Conservation (phyloP, 35 echinoderm and acorn worm species). For the Heliocidaris erythrogramma region DNA sequence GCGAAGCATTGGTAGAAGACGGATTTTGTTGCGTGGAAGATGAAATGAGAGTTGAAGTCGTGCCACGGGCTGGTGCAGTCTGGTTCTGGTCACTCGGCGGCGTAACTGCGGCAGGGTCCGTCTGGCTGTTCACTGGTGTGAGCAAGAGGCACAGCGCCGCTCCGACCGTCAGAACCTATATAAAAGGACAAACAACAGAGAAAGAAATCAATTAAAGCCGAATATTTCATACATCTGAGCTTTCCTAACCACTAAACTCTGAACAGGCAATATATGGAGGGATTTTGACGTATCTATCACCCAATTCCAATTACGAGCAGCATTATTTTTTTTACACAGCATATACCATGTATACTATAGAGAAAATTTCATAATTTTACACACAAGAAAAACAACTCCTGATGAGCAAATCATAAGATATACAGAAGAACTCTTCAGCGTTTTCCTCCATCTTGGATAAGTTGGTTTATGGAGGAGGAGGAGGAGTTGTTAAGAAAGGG, state of each 20-base stretch:
- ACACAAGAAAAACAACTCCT: too few species aligned
- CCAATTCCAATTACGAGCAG: neutral
- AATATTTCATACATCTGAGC: neutral
- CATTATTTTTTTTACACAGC: neutral
- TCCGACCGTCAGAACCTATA: neutral
- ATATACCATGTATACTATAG: too few species aligned
- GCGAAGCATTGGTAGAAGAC: conserved; percentile 35
- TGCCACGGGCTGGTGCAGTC: neutral
- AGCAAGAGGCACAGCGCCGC: neutral
- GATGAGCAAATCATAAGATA: too few species aligned
- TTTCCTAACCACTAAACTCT: too few species aligned
- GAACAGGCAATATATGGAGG: too few species aligned
- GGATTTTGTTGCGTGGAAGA: neutral
- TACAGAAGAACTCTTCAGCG: too few species aligned
- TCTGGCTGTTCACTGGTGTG: neutral
- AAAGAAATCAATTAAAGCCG: neutral
- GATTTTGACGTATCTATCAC: neutral
- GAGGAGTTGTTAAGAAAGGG: too few species aligned
- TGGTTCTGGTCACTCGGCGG: neutral
- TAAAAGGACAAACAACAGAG: neutral
- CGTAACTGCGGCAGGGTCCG: neutral
- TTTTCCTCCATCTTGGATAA: too few species aligned
- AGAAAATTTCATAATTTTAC: too few species aligned
- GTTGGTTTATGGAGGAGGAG: too few species aligned
- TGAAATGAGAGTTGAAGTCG: neutral